Evolutionary conservation across 2,113 vertebrate species (phyloP).

Genomic region (Choloepus hoffmanni): DNA sequence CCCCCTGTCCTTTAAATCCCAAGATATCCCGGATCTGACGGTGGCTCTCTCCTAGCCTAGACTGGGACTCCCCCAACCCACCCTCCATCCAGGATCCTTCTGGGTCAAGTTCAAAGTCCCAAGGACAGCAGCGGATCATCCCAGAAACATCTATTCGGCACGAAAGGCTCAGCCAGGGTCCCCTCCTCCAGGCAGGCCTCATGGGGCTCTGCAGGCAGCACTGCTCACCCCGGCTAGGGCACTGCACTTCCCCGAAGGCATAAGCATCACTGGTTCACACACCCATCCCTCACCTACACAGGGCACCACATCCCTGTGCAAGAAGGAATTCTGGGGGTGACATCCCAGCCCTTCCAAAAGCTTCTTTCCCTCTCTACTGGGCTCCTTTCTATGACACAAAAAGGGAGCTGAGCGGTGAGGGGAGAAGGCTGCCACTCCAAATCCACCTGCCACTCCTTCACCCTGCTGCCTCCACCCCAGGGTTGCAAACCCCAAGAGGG

Average conservation of each 20-base stretch:
- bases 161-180: neutral
- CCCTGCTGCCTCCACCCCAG: neutral
- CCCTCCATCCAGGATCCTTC: neutral
- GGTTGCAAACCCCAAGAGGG: neutral
- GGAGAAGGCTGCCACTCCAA: neutral
- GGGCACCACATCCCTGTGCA: too few species aligned
- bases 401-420: neutral
- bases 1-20: neutral
- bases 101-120: neutral
- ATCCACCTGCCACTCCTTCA: neutral
- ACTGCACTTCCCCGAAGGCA: too few species aligned
- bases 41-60: neutral
- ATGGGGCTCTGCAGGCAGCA: neutral
- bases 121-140: neutral
- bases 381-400: too few species aligned
- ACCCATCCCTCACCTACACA: too few species aligned
- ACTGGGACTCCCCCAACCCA: neutral
- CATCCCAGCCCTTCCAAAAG: neutral
- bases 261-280: too few species aligned
- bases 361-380: neutral
- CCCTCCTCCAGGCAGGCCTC: neutral
- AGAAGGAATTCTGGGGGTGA: neutral
- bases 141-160: neutral
- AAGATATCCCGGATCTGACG: neutral
- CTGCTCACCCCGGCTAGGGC: too few species aligned